Percentiles rank a stretch among this genome's conserved stretches.
Evolutionary conservation across 2,797 vertebrate genomes (phyloP).

Genomic region (Acanthornis magna): DNA sequence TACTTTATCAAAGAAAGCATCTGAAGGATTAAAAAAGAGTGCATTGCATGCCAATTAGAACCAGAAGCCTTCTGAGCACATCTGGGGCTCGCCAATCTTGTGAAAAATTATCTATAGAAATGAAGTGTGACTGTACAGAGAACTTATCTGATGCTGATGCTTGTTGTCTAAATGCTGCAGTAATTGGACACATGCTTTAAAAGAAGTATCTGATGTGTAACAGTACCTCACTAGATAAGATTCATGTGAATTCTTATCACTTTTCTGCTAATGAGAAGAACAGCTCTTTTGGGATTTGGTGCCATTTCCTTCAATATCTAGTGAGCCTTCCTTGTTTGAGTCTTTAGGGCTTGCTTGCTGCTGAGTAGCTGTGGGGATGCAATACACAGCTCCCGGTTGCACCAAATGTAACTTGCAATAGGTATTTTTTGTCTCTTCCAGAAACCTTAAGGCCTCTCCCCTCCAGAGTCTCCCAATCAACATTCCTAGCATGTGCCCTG

Average conservation of each 20-base stretch:
- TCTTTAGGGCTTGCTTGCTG: not conserved
- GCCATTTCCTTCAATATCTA: not conserved
- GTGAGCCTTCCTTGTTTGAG: not conserved
- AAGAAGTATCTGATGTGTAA: constrained; percentile 27
- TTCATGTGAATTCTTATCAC: not conserved
- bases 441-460: not conserved
- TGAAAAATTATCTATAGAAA: constrained; percentile 33
- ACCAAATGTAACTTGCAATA: not conserved
- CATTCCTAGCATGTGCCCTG: not conserved
- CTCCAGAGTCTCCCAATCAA: not conserved
- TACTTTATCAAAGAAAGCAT: constrained; percentile 20
- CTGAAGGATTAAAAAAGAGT: not conserved
- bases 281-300: constrained; percentile 18
- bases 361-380: not conserved
- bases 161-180: constrained; percentile 39
- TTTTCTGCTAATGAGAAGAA: constrained; percentile 23
- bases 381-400: not conserved
- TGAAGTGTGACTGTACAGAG: not conserved
- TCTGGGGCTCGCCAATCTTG: not conserved
- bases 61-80: not conserved
- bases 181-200: constrained; percentile 36
- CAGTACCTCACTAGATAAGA: constrained; percentile 21
- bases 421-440: not conserved
- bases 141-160: constrained; percentile 31
- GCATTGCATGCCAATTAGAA: constrained; percentile 30